Conservation (phyloP, 2,113 vertebrate species). For the Periophthalmodon schlosseri region DNA sequence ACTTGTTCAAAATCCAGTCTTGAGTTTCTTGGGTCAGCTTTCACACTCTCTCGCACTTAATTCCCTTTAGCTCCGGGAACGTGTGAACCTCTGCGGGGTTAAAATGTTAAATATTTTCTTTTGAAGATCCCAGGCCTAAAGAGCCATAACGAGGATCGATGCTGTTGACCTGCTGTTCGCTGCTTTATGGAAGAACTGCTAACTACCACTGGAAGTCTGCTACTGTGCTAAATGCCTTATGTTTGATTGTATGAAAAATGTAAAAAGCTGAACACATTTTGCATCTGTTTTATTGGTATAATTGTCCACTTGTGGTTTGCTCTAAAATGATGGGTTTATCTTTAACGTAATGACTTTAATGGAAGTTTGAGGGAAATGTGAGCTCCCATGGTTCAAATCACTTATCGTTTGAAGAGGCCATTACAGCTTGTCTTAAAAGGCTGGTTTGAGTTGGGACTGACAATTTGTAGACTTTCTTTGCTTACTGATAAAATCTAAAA, state of each 20-base stretch:
- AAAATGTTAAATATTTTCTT: constrained; percentile 59
- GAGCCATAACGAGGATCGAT: constrained; percentile 37
- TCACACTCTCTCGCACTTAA: constrained; percentile 38
- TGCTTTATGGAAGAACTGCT: not conserved
- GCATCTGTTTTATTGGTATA: not conserved
- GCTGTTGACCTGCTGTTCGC: constrained; percentile 52
- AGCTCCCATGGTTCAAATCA: not conserved
- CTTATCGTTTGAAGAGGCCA: not conserved
- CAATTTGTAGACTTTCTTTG: too few relatives aligned
- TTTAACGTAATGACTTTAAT: not conserved
- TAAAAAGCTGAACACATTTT: not conserved
- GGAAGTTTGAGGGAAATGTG: not conserved
- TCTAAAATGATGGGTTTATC: not conserved
- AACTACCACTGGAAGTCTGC: not conserved
- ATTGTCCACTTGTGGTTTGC: not conserved
- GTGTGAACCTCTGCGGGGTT: constrained; percentile 55
- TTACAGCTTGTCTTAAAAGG: not conserved
- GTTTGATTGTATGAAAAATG: not conserved
- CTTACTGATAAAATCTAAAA: too few relatives aligned
- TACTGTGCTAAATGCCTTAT: not conserved
- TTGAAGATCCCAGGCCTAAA: constrained; percentile 28
- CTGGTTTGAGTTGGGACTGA: not conserved
- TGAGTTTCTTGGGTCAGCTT: constrained; percentile 51
- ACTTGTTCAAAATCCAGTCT: constrained; percentile 30
- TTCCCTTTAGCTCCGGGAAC: constrained; percentile 42